These are phyloP conservation scores for Drosophila insularis DNA, from an alignment of 1,140 invertebrate species.

Conservation along the genomic window DNA sequence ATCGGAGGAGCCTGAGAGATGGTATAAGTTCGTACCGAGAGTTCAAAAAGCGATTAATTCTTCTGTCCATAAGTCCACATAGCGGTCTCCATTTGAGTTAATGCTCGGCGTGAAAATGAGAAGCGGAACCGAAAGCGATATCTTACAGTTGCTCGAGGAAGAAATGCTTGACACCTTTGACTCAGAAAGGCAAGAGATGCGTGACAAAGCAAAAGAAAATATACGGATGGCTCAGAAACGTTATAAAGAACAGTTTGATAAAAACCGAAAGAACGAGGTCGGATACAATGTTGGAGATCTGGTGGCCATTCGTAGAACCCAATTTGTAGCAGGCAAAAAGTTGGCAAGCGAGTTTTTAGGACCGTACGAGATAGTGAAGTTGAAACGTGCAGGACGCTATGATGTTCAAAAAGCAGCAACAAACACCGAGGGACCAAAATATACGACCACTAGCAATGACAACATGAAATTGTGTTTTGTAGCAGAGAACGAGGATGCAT, in stretches of 20 bases:
- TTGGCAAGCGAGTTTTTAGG: background rate
- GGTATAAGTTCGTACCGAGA: too few relatives aligned
- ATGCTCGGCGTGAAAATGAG: too few relatives aligned
- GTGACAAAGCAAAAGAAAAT: background rate
- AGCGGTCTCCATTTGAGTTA: too few relatives aligned
- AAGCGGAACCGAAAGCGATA: background rate
- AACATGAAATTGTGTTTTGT: background rate
- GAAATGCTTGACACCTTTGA: background rate
- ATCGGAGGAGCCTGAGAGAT: too few relatives aligned
- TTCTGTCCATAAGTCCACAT: too few relatives aligned
- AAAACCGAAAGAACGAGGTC: constrained; percentile 10
- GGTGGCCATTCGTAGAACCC: background rate
- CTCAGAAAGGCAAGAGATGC: background rate
- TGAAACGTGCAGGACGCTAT: background rate
- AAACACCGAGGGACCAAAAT: background rate
- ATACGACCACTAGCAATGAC: background rate
- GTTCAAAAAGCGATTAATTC: too few relatives aligned
- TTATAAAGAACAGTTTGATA: constrained; percentile 6
- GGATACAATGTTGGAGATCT: background rate
- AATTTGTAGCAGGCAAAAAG: background rate
- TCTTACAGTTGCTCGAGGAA: background rate
- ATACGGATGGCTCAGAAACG: background rate
- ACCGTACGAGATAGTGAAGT: background rate
- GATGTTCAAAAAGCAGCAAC: background rate
- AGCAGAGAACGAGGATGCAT: background rate